Evolutionary conservation across 2,888 invertebrate genomes (phyloP), one percentile per base, ranked within the genome.

Genomic region (Drosophila paranaensis): DNA sequence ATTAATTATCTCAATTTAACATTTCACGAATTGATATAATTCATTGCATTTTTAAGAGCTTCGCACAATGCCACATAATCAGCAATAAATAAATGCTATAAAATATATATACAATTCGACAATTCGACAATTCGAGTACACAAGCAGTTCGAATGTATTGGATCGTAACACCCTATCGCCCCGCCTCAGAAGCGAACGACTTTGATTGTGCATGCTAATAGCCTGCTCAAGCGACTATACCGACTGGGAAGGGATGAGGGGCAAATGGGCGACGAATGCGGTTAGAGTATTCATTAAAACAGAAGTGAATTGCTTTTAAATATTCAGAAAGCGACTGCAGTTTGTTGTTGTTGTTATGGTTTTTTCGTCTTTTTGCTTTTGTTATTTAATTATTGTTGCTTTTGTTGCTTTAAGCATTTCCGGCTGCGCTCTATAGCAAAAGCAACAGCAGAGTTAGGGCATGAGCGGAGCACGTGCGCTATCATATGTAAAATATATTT

Each of bases 201-300:
- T 76, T 77, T 68, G 68, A 71, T 68, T 69, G 85, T 67, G 86
- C 65, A 86, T 86, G 78, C 73, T 82, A 87, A 87, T 87, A 64
- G 82, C 81, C 81, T 83, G 82, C 39, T 87, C 83, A 87, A 73
- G 16, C 43, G 51, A 20, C 33, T 48, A n/a, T 8, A 40, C n/a
- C 10, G n/a, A 25, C 14, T 45, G 20, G 13, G n/a, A 2, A 1
- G 42, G 1, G 8, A 3, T 4, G 20, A 53, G 14, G 9, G 40
- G 27, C 27, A 2, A 30, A 10, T 27, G 48, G 11, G 30, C 9
- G 39, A 33, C 50, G 51, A 10, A 50, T 60, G 55, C 39, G 45
- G 48, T 65, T 54, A 51, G 66, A 62, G 62, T 76, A 70, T 67
- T 74, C 73, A 83, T 76, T 76, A 71, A 74, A 81, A 73, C 62